Percentiles rank a stretch among this genome's conserved stretches.
These are phyloP conservation scores for Emydoidea blandingii DNA, from an alignment of 2,797 vertebrate genomes.

Conservation along the genomic window DNA sequence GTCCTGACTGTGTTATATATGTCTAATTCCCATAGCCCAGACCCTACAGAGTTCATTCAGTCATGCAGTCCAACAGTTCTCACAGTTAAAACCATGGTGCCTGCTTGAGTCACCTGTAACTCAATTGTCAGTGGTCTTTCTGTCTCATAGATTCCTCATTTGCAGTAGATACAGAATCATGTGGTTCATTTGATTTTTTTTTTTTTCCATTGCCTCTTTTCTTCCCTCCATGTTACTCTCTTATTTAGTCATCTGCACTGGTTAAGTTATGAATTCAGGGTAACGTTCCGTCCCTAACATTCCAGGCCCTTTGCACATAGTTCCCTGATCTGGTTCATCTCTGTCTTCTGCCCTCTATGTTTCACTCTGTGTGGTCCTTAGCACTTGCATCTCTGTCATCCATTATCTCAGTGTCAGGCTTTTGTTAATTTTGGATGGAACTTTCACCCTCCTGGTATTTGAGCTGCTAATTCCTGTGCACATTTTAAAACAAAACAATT, in stretches of 20 bases:
- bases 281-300: slow-evolving; percentile 13
- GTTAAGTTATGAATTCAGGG: background rate
- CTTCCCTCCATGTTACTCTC: background rate
- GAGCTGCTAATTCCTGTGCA: slow-evolving; percentile 34
- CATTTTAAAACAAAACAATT: background rate
- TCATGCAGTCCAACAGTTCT: background rate
- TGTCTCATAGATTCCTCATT: slow-evolving; percentile 16
- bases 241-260: slow-evolving; percentile 28
- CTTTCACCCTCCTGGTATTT: slow-evolving; percentile 18
- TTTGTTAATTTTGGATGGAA: slow-evolving; percentile 30
- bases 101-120: slow-evolving; percentile 22
- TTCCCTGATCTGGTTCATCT: slow-evolving; percentile 35
- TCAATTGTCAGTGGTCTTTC: slow-evolving; percentile 11
- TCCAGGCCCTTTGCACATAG: slow-evolving; percentile 29
- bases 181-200: slow-evolving; percentile 27
- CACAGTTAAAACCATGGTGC: slow-evolving; percentile 1
- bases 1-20: slow-evolving; percentile 32
- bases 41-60: background rate
- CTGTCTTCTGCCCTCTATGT: slow-evolving; percentile 36
- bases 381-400: slow-evolving; percentile 21
- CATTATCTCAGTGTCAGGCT: slow-evolving; percentile 24
- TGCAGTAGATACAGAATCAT: background rate
- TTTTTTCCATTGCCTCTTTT: slow-evolving; percentile 7
- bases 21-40: slow-evolving; percentile 45
- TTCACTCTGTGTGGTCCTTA: slow-evolving; percentile 61